Evolutionary conservation across 2,113 vertebrate genomes (phyloP), one percentile per base, ranked within the genome.

Genomic region (Brachypodius melanocephalos): DNA sequence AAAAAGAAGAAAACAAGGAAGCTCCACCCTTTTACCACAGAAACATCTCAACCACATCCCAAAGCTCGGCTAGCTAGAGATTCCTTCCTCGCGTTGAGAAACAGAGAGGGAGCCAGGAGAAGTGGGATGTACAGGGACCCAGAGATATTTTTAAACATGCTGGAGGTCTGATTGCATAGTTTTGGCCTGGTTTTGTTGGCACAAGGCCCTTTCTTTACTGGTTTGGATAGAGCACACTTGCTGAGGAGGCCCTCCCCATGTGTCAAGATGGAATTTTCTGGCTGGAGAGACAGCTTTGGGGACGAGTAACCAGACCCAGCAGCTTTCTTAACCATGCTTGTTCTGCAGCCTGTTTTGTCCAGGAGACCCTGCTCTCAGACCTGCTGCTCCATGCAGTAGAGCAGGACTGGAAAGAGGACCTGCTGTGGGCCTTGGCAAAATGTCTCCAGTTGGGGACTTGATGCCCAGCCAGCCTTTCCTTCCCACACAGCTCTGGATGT

Each of bases 111-210:
- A 94, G 62, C 87, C 71, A 79, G 80, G 36, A 91, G 74, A 87
- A 89, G 57, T 46, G 68, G 86, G 93, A 87, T 77, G 61, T 49
- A 43, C 66, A 67, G 89, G 78, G 84, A 95, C 74, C 38, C 74
- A 49, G 62, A 73, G 81, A 82, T 89, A 94, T 92, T 95, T 96
- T 95, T 87, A 95, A 91, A 95, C 2, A 0, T 69, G 69, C 62
- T 93, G 45, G 49, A 87, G 66, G 74, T 87, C 89, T 95, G 49
- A 76, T 58, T 95, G 71, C 91, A 83, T 73, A 88, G 77, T 85
- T 95, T 95, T 72, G 81, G 87, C 67, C 81, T 85, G 57, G 73
- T 57, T 96, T 91, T 87, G 45, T 58, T 95, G 94, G 93, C 94
- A 82, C 46, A 51, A 65, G 67, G 66, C 87, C 86, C 66, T 87